Conservation (phyloP, 2,113 vertebrate species). For the Myotis davidii region DNA sequence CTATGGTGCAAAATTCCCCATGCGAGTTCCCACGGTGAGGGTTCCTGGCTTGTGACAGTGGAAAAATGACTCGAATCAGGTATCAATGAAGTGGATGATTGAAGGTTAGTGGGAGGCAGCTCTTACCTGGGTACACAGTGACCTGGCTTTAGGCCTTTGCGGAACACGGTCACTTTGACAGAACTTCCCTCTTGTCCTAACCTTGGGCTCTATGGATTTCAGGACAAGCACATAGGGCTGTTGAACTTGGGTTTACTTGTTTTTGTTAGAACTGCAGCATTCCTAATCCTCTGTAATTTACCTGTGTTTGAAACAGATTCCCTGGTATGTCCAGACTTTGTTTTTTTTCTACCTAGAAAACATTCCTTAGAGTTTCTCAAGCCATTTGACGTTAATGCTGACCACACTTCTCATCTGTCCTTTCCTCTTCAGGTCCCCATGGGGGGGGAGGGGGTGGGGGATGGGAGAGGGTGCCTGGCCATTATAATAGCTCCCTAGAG, state of each 20-base stretch:
- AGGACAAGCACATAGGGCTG: not conserved
- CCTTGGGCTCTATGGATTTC: not conserved
- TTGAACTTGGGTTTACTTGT: not conserved
- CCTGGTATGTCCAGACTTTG: not conserved
- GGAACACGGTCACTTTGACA: not conserved
- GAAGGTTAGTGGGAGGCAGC: not conserved
- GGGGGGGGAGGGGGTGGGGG: too few relatives aligned
- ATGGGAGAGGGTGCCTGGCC: not conserved
- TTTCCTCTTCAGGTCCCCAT: not conserved
- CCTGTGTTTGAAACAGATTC: constrained; percentile 7
- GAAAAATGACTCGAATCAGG: not conserved
- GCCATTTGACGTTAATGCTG: not conserved
- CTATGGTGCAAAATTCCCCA: not conserved
- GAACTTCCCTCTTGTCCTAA: not conserved
- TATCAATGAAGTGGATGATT: not conserved
- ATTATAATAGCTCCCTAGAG: not conserved
- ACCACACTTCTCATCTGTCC: not conserved
- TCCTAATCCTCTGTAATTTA: constrained; percentile 5
- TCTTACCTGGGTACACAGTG: too few relatives aligned
- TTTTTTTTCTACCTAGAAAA: not conserved
- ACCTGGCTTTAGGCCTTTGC: not conserved
- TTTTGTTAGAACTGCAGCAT: constrained; percentile 1
- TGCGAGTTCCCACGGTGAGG: not conserved
- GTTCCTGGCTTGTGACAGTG: not conserved
- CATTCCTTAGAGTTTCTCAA: not conserved